Base-by-base conservation (phyloP, 2,888 invertebrate genomes). In the Parnassius apollo region DNA sequence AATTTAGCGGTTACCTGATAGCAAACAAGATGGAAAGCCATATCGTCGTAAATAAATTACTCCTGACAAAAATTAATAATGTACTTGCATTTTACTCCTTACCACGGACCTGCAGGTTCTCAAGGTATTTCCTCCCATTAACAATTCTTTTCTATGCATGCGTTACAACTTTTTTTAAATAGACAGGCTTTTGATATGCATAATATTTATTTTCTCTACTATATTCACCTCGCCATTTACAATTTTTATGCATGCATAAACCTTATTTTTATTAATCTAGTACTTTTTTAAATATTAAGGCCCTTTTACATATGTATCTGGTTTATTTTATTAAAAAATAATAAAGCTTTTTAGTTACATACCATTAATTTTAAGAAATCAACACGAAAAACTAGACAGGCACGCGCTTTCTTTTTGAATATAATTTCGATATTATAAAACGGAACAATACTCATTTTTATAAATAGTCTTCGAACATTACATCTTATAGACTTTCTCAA, bases 41-140 rank as follows among this genome's bases (percentile, higher is more conserved):
- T 49, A 77, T 25, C 13, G 3, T 54, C 7, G 45, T 22, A 12
- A 22, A 9, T 59, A 61, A 75, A 75, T 70, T 74, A 75, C 69
- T 76, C 78, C 76, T 76, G 77, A 77, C 71, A 77, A 80, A 87
- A 83, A 91, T 88, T 89, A 88, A 91, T 89, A 73, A 85, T 88
- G 72, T 85, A 82, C 83, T 91, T 91, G 88, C 91, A 88, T 91
- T 91, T 89, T 82, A 88, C 82, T 89, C 86, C 83, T 86, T 78
- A 90, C 89, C 89, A 84, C 71, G 92, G 92, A 92, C 88, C 91
- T 77, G 88, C 92, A 93, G 93, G 93, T 93, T 91, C 93, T 93
- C 88, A 93, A 93, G 93, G 93, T 93, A 91, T 86, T 90, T 87
- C 86, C 75, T 90, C 90, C 90, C 88, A 84, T 85, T 90, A 88